A percentile compares a stretch with the other conserved stretches of the same genome.
These are phyloP conservation scores for Silvanus unidentatus DNA, from an alignment of 2,888 invertebrate species.

Conservation along the genomic window DNA sequence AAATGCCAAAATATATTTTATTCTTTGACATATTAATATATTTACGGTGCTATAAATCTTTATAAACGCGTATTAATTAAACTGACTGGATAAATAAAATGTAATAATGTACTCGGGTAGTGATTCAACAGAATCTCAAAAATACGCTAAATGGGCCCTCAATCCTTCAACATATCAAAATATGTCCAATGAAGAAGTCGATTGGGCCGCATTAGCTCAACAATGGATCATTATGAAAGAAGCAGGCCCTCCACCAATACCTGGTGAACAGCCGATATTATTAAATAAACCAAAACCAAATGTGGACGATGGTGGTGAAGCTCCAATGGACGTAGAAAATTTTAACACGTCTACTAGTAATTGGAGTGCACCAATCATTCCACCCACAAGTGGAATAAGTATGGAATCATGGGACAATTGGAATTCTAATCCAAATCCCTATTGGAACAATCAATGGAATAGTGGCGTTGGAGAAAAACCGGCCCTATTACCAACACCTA, in stretches of 20 bases:
- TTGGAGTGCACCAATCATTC: conserved; percentile 38
- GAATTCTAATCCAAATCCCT: conserved; percentile 47
- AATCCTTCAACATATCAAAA: conserved; percentile 78
- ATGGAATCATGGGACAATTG: conserved; percentile 37
- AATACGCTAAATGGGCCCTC: conserved; percentile 72
- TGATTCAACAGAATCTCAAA: conserved; percentile 52
- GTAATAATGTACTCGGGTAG: conserved; percentile 51
- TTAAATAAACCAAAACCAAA: conserved; percentile 10
- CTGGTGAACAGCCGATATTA: conserved; percentile 21
- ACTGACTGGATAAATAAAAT: no score
- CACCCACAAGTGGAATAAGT: conserved; percentile 38
- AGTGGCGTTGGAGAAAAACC: conserved; percentile 39
- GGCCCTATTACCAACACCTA: conserved; percentile 41
- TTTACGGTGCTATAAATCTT: no score
- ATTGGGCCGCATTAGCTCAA: conserved; percentile 94
- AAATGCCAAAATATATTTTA: no score
- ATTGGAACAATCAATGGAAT: conserved; percentile 43
- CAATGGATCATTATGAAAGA: conserved; percentile 98
- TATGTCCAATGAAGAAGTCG: conserved; percentile 79
- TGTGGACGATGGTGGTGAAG: conserved; percentile 63
- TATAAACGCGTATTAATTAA: no score
- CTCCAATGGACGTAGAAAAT: conserved; percentile 81
- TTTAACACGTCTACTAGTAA: conserved; percentile 53
- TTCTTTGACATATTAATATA: no score
- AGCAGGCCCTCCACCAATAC: conserved; percentile 48